Evolutionary conservation across 2,888 invertebrate species (phyloP).

Genomic region (Tetranychus truncatus): DNA sequence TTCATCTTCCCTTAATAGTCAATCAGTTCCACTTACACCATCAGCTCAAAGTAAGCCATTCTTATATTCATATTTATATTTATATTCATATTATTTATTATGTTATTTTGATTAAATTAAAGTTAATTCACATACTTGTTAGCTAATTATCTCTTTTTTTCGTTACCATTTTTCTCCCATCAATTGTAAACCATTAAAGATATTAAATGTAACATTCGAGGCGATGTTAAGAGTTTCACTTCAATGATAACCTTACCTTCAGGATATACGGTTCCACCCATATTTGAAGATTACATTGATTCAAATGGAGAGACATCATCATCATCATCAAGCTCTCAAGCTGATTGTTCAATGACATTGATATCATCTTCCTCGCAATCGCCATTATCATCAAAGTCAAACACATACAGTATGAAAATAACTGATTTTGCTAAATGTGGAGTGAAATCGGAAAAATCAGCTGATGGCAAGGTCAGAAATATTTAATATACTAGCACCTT

Average conservation of each 20-base stretch:
- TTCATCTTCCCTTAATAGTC: neutral
- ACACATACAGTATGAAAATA: slow-evolving; percentile 20
- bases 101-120: no score
- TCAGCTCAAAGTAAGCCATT: neutral
- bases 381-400: neutral
- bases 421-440: slow-evolving; percentile 24
- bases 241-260: slow-evolving; percentile 26
- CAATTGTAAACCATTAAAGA: slow-evolving; percentile 22
- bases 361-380: slow-evolving; percentile 13
- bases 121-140: no score
- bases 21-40: neutral
- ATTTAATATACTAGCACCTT: no score
- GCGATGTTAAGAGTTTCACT: slow-evolving; percentile 25
- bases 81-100: no score
- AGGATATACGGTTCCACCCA: slow-evolving; percentile 23
- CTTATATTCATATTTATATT: no score
- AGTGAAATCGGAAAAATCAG: slow-evolving; percentile 22
- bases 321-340: slow-evolving; percentile 12
- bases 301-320: neutral
- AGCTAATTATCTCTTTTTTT: no score
- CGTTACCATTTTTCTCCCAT: no score
- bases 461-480: slow-evolving; percentile 23
- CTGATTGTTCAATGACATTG: slow-evolving; percentile 23
- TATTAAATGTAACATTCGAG: slow-evolving; percentile 26
- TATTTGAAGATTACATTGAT: slow-evolving; percentile 20